These are phyloP conservation scores for Daphoenositta chrysoptera DNA, from an alignment of 2,113 vertebrate species.

Conservation along the genomic window DNA sequence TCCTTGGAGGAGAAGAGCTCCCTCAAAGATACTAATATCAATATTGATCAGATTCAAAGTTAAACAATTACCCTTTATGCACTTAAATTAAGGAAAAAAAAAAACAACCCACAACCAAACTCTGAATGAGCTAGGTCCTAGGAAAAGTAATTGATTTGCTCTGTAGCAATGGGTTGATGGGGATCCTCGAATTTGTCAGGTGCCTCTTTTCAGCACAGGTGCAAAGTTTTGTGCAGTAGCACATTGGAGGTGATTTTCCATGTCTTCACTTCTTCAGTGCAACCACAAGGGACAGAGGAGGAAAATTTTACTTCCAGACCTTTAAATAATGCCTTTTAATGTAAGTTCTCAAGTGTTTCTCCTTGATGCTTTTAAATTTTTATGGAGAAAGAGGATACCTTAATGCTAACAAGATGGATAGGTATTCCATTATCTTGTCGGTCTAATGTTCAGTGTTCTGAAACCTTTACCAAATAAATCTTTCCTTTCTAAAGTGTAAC, in stretches of 20 bases:
- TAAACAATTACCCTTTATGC: background rate
- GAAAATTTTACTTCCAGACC: background rate
- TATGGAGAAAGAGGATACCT: background rate
- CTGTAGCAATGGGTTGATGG: background rate
- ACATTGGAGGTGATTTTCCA: background rate
- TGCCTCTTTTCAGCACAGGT: background rate
- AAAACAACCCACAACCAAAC: background rate
- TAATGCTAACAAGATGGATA: background rate
- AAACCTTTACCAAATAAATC: background rate
- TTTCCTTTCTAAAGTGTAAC: background rate
- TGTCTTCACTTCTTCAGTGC: background rate
- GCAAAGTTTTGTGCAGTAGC: background rate
- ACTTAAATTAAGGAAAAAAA: background rate
- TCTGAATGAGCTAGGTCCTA: background rate
- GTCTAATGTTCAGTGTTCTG: background rate
- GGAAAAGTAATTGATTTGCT: background rate
- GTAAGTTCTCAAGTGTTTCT: background rate
- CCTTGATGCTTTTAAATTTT: background rate
- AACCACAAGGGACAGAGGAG: background rate
- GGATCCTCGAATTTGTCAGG: background rate
- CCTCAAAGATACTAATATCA: background rate
- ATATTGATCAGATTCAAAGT: background rate
- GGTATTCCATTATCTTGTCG: background rate
- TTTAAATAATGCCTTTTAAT: background rate
- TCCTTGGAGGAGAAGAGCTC: background rate